Percentiles rank a stretch among this genome's conserved stretches.
phyloP scores from a whole-genome alignment of 2,888 invertebrate genomes.

The Bombylius major region DNA sequence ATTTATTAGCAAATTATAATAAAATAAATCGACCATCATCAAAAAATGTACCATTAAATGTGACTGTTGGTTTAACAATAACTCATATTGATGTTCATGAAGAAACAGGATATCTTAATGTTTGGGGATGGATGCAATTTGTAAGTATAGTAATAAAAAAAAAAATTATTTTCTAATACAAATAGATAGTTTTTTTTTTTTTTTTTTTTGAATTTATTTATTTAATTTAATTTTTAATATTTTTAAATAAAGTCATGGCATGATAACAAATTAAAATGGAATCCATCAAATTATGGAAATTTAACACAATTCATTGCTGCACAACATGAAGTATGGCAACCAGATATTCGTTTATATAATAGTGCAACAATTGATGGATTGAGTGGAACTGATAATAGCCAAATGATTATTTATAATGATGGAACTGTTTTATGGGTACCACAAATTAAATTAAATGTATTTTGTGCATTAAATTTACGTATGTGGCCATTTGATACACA shows the following conservation, averaged over 20 bases:
- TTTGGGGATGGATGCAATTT: slow-evolving; percentile 48
- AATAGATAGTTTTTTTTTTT: not conserved
- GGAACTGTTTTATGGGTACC: slow-evolving; percentile 53
- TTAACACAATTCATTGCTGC: slow-evolving; percentile 47
- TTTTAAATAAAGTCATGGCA: slow-evolving; percentile 50
- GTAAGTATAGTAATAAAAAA: slow-evolving; percentile 33
- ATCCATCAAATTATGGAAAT: slow-evolving; percentile 50
- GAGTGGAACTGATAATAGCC: not conserved
- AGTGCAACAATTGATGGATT: slow-evolving; percentile 37
- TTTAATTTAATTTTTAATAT: not conserved
- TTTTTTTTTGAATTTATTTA: not conserved
- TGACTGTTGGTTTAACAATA: slow-evolving; percentile 41
- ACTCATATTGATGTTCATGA: slow-evolving; percentile 57
- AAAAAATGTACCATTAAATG: slow-evolving; percentile 22
- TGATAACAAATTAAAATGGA: slow-evolving; percentile 64
- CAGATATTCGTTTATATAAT: slow-evolving; percentile 58
- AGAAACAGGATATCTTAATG: slow-evolving; percentile 44
- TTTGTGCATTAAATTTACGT: slow-evolving; percentile 51
- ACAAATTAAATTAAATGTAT: slow-evolving; percentile 51
- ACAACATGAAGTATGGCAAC: slow-evolving; percentile 65
- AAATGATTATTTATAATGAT: slow-evolving; percentile 20
- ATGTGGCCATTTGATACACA: slow-evolving; percentile 69
- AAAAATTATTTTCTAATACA: too few relatives aligned
- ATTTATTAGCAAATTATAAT: slow-evolving; percentile 42
- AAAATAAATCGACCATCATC: slow-evolving; percentile 28